These are phyloP conservation scores for Lophotis ruficrista DNA, from an alignment of 2,113 vertebrate genomes.

Conservation along the genomic window DNA sequence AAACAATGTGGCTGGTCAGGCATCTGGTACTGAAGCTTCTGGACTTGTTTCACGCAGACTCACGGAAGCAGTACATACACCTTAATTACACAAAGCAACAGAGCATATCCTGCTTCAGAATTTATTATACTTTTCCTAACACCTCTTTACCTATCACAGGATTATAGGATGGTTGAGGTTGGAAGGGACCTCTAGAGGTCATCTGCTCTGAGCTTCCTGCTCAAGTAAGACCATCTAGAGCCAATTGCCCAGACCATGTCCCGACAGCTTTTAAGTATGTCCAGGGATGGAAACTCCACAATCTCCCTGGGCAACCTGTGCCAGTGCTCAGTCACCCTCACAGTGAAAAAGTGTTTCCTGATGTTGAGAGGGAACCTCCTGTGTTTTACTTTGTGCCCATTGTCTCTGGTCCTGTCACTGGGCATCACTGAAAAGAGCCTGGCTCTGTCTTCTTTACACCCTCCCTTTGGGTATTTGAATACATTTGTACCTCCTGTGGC, in stretches of 20 bases:
- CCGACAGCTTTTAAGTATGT: background rate
- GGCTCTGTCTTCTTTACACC: background rate
- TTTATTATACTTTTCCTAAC: background rate
- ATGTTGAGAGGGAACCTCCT: background rate
- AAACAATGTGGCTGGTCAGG: background rate
- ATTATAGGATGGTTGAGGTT: background rate
- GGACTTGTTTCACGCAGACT: background rate
- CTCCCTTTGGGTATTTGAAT: background rate
- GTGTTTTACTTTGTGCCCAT: background rate
- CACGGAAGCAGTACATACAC: accelerated
- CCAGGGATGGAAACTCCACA: background rate
- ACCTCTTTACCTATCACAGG: background rate
- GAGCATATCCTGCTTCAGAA: background rate
- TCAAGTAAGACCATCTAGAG: background rate
- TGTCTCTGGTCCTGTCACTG: background rate
- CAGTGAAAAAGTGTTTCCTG: background rate
- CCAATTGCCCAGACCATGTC: background rate
- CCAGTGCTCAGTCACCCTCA: background rate
- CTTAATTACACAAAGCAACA: background rate
- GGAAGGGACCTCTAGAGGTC: background rate
- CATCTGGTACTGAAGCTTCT: background rate
- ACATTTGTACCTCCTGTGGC: background rate
- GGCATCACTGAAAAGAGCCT: background rate
- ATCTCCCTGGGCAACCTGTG: background rate
- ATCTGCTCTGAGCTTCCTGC: background rate